Conservation (phyloP, 2,113 vertebrate genomes). For the Syngnathoides biaculeatus region DNA sequence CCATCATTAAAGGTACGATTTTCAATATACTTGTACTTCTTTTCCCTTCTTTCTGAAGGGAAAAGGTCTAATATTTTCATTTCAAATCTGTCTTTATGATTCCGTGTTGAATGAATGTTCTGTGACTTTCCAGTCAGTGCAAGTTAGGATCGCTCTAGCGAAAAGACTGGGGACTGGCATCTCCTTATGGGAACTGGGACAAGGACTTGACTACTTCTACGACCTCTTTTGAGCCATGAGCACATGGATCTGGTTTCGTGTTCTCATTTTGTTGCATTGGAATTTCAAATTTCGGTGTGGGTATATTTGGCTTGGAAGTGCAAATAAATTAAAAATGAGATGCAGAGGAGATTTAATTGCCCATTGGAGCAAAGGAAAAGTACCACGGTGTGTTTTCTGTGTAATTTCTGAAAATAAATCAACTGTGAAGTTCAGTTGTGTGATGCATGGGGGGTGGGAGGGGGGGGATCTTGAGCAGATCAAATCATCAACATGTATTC, state of each 20-base stretch:
- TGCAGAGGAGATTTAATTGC: slow-evolving; percentile 2
- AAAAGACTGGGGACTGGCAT: slow-evolving; percentile 88
- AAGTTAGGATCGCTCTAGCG: slow-evolving; percentile 84
- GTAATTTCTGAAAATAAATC: neutral
- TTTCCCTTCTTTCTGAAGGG: neutral
- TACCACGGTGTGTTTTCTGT: too few relatives aligned
- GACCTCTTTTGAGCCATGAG: slow-evolving; percentile 72
- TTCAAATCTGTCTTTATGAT: neutral
- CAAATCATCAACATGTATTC: neutral
- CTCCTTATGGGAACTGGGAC: slow-evolving; percentile 96
- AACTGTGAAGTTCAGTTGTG: slow-evolving; percentile 12
- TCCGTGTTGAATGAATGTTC: neutral
- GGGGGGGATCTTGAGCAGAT: neutral
- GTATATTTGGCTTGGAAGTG: neutral
- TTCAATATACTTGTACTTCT: neutral
- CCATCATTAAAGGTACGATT: slow-evolving; percentile 85
- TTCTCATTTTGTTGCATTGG: slow-evolving; percentile 3
- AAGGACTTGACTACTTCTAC: slow-evolving; percentile 98
- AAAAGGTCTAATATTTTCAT: neutral
- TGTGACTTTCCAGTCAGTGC: slow-evolving; percentile 78
- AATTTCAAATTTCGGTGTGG: slow-evolving; percentile 1
- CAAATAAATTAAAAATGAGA: slow-evolving; percentile 9
- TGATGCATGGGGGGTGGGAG: neutral
- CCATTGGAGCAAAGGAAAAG: slow-evolving; percentile 6
- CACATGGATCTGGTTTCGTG: slow-evolving; percentile 15